Base-by-base conservation (phyloP, 1,140 invertebrate genomes). In the Monochamus saltuarius region DNA sequence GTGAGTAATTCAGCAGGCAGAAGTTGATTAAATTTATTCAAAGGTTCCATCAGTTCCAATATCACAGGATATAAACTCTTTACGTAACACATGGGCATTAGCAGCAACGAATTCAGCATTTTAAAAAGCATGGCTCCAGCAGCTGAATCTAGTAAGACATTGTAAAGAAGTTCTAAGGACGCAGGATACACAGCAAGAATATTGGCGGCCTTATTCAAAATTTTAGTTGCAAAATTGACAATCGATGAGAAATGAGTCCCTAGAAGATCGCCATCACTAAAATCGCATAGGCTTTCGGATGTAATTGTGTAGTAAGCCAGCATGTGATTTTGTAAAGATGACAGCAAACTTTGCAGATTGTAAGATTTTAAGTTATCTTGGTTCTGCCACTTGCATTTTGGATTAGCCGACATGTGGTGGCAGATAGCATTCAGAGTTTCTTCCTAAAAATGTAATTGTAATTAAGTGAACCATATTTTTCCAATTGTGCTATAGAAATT, bases 321-420 rank as follows among this genome's bases (percentile, higher is more conserved):
- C 55, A 86, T 63, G 73, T 87, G 85, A 70, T 83, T 84, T 66
- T 87, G 85, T 14, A 87, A 67, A 4, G 81, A 82, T 9, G 83
- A 80, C 11, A 87, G 69, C 7, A 87, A 37, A 36, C 59, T 75
- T 61, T 82, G 76, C 0, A 86, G 71, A 64, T 84, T 79, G 36
- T 67, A 57, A 11, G 77, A 75, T 29, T 75, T 77, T 8, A 62
- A 53, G 61, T 73, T 75, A 13, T 58, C 51, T 1, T 57, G 59
- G 43, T 64, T 71, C 36, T 73, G 60, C 74, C 73, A 74, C 46
- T 73, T 70, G 8, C 22, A 57, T n/a, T 65, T 65, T 7, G 68
- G 69, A 37, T 63, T 68, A 34, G 46, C 66, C 8, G 62, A 59
- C 46, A 75, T 61, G 53, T 76, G 66, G 29, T 58, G 62, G 13